phyloP scores from a whole-genome alignment of 1,140 invertebrate species.

The Cotesia glomerata region DNA sequence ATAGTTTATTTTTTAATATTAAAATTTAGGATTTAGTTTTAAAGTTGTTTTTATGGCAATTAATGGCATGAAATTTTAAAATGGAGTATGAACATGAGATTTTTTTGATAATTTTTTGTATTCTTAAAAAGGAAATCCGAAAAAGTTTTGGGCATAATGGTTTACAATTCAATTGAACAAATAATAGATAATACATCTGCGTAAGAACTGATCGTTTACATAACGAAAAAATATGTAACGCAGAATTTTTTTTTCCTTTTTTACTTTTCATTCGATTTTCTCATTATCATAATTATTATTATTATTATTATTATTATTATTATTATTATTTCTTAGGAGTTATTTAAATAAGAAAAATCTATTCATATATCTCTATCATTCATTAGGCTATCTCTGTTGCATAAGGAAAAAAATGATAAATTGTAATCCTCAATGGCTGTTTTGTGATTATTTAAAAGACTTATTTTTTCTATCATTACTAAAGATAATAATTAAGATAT shows the following conservation, averaged over 20 bases:
- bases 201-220: background rate
- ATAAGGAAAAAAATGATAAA: slow-evolving; percentile 6
- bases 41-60: too few relatives aligned
- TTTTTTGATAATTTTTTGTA: background rate
- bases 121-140: background rate
- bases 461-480: slow-evolving; percentile 63
- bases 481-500: slow-evolving; percentile 47
- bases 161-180: too few relatives aligned
- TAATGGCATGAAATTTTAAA: too few relatives aligned
- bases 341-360: slow-evolving; percentile 1
- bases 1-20: too few relatives aligned
- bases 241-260: background rate
- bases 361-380: background rate
- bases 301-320: background rate
- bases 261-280: too few relatives aligned
- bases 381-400: too few relatives aligned
- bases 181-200: too few relatives aligned
- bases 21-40: too few relatives aligned
- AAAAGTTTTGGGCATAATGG: too few relatives aligned
- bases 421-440: slow-evolving; percentile 50
- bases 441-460: slow-evolving; percentile 63
- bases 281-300: background rate
- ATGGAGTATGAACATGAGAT: too few relatives aligned
- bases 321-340: background rate
- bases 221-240: background rate